phyloP scores from a whole-genome alignment of 2,888 invertebrate species.

The Drosophila prolongata region DNA sequence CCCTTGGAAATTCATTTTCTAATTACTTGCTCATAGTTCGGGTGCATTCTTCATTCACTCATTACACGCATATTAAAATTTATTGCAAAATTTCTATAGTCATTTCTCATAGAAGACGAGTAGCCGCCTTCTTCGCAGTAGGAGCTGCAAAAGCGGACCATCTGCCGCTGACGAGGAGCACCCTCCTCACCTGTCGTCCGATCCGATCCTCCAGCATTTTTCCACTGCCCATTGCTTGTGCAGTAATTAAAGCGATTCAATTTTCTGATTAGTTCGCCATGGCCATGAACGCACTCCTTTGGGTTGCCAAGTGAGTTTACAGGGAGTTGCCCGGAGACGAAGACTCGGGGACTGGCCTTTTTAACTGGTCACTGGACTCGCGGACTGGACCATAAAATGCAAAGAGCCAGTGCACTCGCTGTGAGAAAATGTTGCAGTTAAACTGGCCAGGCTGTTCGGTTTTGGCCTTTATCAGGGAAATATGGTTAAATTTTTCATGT shows the following conservation, averaged over 20 bases:
- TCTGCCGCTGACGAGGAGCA: slow-evolving; percentile 47
- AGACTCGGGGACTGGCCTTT: slow-evolving; percentile 2
- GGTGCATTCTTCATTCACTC: slow-evolving; percentile 71
- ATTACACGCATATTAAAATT: slow-evolving; percentile 81
- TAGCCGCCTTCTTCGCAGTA: slow-evolving; percentile 48
- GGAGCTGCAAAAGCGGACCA: slow-evolving; percentile 32
- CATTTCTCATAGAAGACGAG: slow-evolving; percentile 77
- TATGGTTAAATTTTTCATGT: slow-evolving; percentile 17
- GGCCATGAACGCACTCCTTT: slow-evolving; percentile 66
- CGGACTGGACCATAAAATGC: slow-evolving; percentile 66
- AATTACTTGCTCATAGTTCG: slow-evolving; percentile 55
- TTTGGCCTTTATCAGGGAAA: slow-evolving; percentile 7
- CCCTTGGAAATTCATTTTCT: slow-evolving; percentile 64
- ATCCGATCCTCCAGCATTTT: slow-evolving; percentile 12
- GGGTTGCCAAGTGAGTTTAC: slow-evolving; percentile 51
- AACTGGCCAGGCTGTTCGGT: slow-evolving; percentile 16
- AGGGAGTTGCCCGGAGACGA: slow-evolving; percentile 30
- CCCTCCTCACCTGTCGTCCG: slow-evolving; percentile 31
- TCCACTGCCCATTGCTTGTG: slow-evolving; percentile 78
- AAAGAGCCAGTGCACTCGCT: slow-evolving; percentile 62
- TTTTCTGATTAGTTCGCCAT: slow-evolving; percentile 83
- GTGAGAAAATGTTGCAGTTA: slow-evolving; percentile 49
- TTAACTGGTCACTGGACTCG: slow-evolving; percentile 11
- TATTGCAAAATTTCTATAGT: slow-evolving; percentile 76
- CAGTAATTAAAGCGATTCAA: slow-evolving; percentile 84